Base-by-base conservation (phyloP, 2,113 vertebrate genomes). In the Mystacornis crossleyi region DNA sequence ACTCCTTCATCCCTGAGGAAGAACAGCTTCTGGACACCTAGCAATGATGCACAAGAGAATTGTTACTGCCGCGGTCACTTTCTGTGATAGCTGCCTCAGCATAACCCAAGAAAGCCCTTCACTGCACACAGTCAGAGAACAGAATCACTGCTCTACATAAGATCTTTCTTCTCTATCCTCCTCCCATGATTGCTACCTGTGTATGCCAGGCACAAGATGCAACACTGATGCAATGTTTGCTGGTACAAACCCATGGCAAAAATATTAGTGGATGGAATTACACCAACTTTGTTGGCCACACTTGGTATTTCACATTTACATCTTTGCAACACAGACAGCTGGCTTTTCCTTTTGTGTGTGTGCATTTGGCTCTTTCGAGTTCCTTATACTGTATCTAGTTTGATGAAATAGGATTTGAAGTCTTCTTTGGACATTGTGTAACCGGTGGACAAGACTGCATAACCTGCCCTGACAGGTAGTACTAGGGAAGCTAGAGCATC, bases 141-240 rank as follows among this genome's bases (percentile, higher is more conserved):
- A 77, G 50, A 91, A 70, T 5, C 0, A 0, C 24, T 73, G 28
- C 20, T 65, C 21, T 51, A 18, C 0, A 1, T 14, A 67, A 71
- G n/a, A 47, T 14, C 18, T 86, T 77, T 60, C 34, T 72, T 72
- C 47, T 58, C 8, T 38, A 26, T 77, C n/a, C 70, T 65, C 17
- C 18, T 89, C 55, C 15, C 21, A 21, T 45, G 21, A 53, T 20
- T 70, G 16, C 18, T 73, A 28, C 5, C 19, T 60, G 16, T 29
- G 55, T 42, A 69, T 3, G 12, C 8, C 60, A 61, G 36, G 25
- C 21, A 74, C 18, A 61, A 75, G 31, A 65, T 8, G 69, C 14
- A 66, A 81, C 13, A 57, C 8, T n/a, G 58, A 79, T n/a, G 3
- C 4, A 47, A n/a, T 28, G 12, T 67, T 66, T 81, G 38, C 48